These are phyloP conservation scores for Rhabdophis nuchalis DNA, from an alignment of 2,797 vertebrate species.

Conservation along the genomic window DNA sequence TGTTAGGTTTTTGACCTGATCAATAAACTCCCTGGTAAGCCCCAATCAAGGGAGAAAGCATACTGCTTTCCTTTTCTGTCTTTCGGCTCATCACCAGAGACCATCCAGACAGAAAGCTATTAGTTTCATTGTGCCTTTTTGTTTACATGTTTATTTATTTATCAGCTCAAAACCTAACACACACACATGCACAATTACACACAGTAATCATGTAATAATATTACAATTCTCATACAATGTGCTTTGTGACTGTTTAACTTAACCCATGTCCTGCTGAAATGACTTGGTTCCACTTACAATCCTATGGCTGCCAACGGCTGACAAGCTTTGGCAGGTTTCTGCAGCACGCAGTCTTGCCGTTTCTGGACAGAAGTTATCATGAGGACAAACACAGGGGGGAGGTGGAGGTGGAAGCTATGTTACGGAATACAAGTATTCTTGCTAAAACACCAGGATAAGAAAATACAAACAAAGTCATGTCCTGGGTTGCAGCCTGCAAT, in stretches of 20 bases:
- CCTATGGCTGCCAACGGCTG: slow-evolving; percentile 51
- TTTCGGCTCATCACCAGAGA: no score
- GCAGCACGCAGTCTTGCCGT: slow-evolving; percentile 52
- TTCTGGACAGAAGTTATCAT: slow-evolving; percentile 37
- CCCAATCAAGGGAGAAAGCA: no score
- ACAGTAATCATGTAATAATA: neutral
- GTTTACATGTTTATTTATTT: no score
- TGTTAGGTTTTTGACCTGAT: no score
- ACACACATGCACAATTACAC: neutral
- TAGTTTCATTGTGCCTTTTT: no score
- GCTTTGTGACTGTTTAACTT: neutral
- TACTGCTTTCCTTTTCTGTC: no score
- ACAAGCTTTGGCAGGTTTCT: slow-evolving; percentile 68
- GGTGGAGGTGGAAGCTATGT: neutral
- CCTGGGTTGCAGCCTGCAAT: slow-evolving; percentile 7
- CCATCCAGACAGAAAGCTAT: no score
- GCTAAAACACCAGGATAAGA: neutral
- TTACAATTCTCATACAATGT: neutral
- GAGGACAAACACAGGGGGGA: slow-evolving; percentile 43
- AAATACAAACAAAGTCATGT: neutral
- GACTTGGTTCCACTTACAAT: slow-evolving; percentile 49
- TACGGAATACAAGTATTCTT: slow-evolving; percentile 13
- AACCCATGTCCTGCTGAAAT: slow-evolving; percentile 44
- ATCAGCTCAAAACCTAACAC: no score
- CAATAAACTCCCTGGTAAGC: no score